Conservation (phyloP, 2,797 vertebrate species). For the Spondyliosoma cantharus region DNA sequence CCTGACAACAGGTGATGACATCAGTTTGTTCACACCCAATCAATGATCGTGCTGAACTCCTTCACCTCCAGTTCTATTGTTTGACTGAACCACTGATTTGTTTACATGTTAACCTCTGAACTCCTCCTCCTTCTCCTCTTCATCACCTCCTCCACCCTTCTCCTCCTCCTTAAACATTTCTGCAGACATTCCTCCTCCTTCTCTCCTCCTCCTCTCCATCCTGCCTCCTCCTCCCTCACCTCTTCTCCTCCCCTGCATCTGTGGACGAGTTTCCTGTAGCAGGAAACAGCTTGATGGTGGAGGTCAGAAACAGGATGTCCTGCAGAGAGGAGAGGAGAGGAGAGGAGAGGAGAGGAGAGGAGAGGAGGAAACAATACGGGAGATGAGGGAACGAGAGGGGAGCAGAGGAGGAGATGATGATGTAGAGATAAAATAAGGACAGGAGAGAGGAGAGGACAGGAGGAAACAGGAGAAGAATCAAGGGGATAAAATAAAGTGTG, state of each 20-base stretch:
- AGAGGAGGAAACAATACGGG: no score
- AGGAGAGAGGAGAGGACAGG: neutral
- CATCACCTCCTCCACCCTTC: conserved; percentile 20
- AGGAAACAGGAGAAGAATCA: no score
- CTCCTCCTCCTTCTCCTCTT: conserved; percentile 20
- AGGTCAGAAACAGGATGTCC: conserved; percentile 74
- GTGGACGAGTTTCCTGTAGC: conserved; percentile 73
- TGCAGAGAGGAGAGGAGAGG: conserved; percentile 24
- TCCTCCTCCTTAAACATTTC: conserved; percentile 31
- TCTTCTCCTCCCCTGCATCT: conserved; percentile 58
- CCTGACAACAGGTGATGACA: conserved; percentile 60
- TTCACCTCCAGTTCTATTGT: conserved; percentile 58
- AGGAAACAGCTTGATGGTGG: conserved; percentile 73
- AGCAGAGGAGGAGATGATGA: neutral
- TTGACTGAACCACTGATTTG: conserved; percentile 8
- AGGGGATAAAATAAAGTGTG: no score
- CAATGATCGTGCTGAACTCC: conserved; percentile 39
- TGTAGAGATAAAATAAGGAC: no score
- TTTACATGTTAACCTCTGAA: conserved; percentile 49
- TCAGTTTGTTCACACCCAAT: conserved; percentile 33
- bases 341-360: neutral
- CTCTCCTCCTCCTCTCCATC: conserved; percentile 11
- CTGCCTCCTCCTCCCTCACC: conserved; percentile 18
- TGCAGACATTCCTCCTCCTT: conserved; percentile 10
- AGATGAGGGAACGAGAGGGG: neutral